A percentile compares a stretch with the other conserved stretches of the same genome.
Conservation (phyloP, 2,888 invertebrate species). For the Patella pellucida region DNA sequence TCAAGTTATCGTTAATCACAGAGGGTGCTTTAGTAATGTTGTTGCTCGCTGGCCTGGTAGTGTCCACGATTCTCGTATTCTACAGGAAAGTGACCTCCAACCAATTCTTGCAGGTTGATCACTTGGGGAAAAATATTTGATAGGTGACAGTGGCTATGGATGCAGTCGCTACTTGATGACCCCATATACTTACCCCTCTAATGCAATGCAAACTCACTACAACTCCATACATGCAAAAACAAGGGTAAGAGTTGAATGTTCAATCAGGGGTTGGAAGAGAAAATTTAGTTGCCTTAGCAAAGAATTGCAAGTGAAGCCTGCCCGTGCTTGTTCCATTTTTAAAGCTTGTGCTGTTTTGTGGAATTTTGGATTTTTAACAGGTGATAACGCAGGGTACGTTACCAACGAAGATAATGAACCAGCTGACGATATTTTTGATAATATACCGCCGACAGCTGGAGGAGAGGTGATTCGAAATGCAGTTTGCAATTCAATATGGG, state of each 20-base stretch:
- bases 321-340: neutral
- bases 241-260: neutral
- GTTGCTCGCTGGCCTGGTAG: neutral
- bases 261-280: neutral
- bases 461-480: neutral
- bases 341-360: conserved; percentile 3
- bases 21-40: conserved; percentile 1
- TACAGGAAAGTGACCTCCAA: neutral
- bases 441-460: neutral
- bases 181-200: neutral
- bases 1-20: neutral
- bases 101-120: neutral
- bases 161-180: neutral
- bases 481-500: neutral
- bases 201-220: neutral
- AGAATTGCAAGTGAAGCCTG: neutral
- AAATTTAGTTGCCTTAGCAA: neutral
- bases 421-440: neutral
- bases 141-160: conserved; percentile 2
- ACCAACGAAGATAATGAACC: neutral
- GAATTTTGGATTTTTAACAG: neutral
- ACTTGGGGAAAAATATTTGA: neutral
- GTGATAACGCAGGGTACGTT: neutral
- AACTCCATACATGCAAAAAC: neutral
- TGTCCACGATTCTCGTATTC: neutral